Conservation (phyloP, 2,888 invertebrate species). For the Lasioglossum leucozonium region DNA sequence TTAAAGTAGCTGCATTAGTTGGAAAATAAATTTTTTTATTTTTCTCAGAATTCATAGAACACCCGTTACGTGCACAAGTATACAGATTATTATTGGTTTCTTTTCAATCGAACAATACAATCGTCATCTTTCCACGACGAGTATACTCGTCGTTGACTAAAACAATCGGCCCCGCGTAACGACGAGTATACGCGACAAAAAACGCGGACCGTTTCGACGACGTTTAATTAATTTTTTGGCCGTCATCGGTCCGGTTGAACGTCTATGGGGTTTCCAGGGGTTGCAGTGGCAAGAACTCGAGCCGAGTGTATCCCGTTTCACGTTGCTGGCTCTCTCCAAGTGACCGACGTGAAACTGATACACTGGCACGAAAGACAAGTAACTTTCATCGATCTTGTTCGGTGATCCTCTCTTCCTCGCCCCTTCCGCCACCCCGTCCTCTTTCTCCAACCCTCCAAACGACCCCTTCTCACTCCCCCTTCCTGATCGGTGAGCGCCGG, state of each 20-base stretch:
- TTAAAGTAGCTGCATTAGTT: background rate
- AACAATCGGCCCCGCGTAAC: no score
- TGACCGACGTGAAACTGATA: slow-evolving; percentile 59
- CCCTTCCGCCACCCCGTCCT: background rate
- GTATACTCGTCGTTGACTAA: no score
- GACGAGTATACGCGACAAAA: background rate
- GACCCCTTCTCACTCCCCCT: background rate
- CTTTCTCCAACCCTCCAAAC: background rate
- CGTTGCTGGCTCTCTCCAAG: slow-evolving; percentile 28
- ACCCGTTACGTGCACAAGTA: no score
- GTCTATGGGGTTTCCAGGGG: background rate
- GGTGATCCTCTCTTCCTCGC: slow-evolving; percentile 34
- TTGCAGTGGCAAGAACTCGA: background rate
- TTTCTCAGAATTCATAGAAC: background rate
- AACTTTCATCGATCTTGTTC: slow-evolving; percentile 65
- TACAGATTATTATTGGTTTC: no score
- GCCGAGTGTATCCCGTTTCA: slow-evolving; percentile 39
- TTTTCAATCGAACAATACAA: no score
- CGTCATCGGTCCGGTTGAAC: background rate
- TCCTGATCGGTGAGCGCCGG: background rate
- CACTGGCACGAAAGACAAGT: slow-evolving; percentile 57
- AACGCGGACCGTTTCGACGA: background rate
- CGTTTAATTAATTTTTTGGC: background rate
- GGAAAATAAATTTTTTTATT: background rate
- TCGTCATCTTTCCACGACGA: no score